A percentile compares a stretch with the other conserved stretches of the same genome.
Evolutionary conservation across 1,140 invertebrate species (phyloP).

Genomic region (Meloidogyne chitwoodi): DNA sequence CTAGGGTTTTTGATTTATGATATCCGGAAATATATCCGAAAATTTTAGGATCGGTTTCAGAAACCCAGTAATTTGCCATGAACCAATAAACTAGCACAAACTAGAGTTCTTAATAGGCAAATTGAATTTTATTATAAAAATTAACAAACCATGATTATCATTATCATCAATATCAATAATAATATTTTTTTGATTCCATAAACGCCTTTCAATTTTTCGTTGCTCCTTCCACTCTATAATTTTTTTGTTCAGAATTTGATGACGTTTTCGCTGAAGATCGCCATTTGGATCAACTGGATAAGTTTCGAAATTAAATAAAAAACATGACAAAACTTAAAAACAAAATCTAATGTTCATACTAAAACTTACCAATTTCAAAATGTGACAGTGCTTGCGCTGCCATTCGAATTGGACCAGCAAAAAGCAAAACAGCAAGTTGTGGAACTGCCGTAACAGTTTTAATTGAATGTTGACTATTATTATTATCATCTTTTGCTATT

Average conservation of each 20-base stretch:
- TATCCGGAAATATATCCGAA: no score
- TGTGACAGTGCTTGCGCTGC: conserved; percentile 26
- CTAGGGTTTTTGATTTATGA: no score
- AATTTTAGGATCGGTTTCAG: no score
- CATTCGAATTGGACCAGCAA: conserved; percentile 49
- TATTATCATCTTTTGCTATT: conserved; percentile 4
- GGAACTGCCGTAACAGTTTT: conserved; percentile 53
- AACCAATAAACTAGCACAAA: no score
- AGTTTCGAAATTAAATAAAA: neutral
- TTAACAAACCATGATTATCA: neutral
- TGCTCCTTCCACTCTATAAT: conserved; percentile 8
- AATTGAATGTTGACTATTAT: conserved; percentile 26
- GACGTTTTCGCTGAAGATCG: neutral
- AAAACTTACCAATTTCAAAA: conserved; percentile 43
- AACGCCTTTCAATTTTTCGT: neutral
- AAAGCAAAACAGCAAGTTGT: conserved; percentile 42
- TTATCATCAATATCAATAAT: neutral
- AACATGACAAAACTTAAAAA: neutral
- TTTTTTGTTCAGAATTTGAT: neutral
- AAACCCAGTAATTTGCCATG: no score
- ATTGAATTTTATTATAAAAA: conserved; percentile 19
- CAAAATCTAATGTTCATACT: neutral
- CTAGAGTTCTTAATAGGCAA: no score
- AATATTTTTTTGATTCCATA: neutral
- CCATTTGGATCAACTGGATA: conserved; percentile 7